Percentiles rank a stretch among this genome's conserved stretches.
Conservation (phyloP, 2,797 vertebrate species). For the Lepilemur septentrionalis region DNA sequence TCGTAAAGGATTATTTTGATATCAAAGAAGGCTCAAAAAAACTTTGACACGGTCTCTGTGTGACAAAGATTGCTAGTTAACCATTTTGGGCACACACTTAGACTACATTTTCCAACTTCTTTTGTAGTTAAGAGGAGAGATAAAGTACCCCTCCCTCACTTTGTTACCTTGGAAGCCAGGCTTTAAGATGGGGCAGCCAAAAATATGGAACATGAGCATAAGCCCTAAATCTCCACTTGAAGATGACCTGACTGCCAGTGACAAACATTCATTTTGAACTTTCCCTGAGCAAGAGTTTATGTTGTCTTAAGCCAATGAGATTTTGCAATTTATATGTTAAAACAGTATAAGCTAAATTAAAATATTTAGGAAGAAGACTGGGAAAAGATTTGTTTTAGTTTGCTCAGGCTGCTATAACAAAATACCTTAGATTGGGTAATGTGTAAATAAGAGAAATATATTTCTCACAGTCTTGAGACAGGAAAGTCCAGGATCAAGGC, state of each 20-base stretch:
- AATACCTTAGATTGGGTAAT: neutral
- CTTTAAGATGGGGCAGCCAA: neutral
- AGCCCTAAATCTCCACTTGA: neutral
- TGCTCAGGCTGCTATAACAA: neutral
- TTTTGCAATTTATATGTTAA: neutral
- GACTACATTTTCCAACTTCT: neutral
- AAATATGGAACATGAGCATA: neutral
- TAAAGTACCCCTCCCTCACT: accelerated
- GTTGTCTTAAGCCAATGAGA: neutral
- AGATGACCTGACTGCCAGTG: neutral
- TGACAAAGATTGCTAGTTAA: neutral
- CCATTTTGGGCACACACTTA: neutral
- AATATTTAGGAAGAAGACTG: neutral
- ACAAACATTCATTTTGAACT: neutral
- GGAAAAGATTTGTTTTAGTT: neutral
- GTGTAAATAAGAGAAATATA: neutral
- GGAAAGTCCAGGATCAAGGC: neutral
- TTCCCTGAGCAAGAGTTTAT: neutral
- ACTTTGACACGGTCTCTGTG: neutral
- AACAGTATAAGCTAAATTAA: neutral
- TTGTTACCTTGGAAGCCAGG: neutral
- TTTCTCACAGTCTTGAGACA: neutral
- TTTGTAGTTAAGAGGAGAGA: neutral
- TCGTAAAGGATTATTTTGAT: neutral
- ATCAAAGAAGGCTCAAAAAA: neutral